Evolutionary conservation across 2,888 invertebrate species (phyloP).

Genomic region (Stenoptilia bipunctidactyla): DNA sequence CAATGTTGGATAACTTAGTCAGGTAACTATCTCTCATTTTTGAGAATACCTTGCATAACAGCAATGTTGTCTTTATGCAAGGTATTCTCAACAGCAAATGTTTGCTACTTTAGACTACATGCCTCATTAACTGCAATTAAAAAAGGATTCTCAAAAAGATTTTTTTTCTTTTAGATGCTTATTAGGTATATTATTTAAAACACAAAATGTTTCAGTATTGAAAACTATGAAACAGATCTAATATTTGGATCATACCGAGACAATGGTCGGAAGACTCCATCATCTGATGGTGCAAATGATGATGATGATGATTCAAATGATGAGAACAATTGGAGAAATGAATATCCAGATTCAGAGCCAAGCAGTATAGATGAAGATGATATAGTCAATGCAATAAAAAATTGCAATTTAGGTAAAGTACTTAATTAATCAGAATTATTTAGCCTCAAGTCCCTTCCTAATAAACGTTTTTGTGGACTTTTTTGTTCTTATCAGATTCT

Average conservation of each 20-base stretch:
- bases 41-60: too few species aligned
- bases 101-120: too few species aligned
- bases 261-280: conserved; percentile 27
- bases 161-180: too few species aligned
- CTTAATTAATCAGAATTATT: too few species aligned
- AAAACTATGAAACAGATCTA: conserved; percentile 45
- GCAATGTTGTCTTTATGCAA: too few species aligned
- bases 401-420: conserved; percentile 39
- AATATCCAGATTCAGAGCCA: conserved; percentile 80
- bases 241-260: conserved; percentile 39
- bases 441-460: not conserved
- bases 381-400: conserved; percentile 72
- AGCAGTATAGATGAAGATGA: conserved; percentile 74
- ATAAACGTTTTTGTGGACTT: too few species aligned
- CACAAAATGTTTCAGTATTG: conserved; percentile 38
- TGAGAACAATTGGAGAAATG: conserved; percentile 82
- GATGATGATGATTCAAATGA: conserved; percentile 81
- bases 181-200: too few species aligned
- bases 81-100: too few species aligned
- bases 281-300: conserved; percentile 40
- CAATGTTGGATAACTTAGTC: conserved; percentile 51
- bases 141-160: too few species aligned
- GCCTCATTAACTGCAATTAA: too few species aligned
- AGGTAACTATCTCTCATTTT: too few species aligned
- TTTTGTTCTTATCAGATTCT: too few species aligned